These are phyloP conservation scores for Hirudo medicinalis DNA, from an alignment of 1,140 invertebrate species.

Conservation along the genomic window DNA sequence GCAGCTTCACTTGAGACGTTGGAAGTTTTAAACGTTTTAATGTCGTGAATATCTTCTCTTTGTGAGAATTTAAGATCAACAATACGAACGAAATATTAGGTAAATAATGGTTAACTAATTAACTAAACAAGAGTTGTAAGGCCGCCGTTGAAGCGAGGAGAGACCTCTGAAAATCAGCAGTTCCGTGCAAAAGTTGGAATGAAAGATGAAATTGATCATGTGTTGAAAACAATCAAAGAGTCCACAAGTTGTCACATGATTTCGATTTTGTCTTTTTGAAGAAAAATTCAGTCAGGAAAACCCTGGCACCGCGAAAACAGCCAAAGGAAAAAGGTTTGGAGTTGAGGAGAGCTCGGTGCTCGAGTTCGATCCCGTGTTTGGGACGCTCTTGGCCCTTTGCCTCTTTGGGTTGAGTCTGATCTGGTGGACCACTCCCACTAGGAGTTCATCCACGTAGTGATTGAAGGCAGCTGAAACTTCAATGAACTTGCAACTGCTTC, in stretches of 20 bases:
- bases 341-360: neutral
- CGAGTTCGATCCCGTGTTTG: neutral
- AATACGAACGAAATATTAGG: too few relatives aligned
- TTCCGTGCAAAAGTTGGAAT: too few relatives aligned
- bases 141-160: too few relatives aligned
- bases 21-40: too few relatives aligned
- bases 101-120: too few relatives aligned
- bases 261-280: neutral
- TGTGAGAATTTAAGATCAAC: too few relatives aligned
- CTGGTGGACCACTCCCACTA: conserved; percentile 58
- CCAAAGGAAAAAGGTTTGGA: neutral
- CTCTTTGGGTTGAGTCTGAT: conserved; percentile 32
- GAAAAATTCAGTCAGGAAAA: conserved; percentile 8
- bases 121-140: too few relatives aligned
- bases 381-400: conserved; percentile 1
- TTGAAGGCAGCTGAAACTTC: conserved; percentile 66
- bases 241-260: conserved; percentile 16
- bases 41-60: too few relatives aligned
- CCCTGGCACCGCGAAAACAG: conserved; percentile 4
- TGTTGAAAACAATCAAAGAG: conserved; percentile 1
- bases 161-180: too few relatives aligned
- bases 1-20: too few relatives aligned
- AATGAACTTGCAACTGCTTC: conserved; percentile 63
- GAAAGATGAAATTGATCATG: neutral
- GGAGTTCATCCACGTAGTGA: conserved; percentile 64